phyloP scores from a whole-genome alignment of 2,113 vertebrate genomes.

The Mus pahari region DNA sequence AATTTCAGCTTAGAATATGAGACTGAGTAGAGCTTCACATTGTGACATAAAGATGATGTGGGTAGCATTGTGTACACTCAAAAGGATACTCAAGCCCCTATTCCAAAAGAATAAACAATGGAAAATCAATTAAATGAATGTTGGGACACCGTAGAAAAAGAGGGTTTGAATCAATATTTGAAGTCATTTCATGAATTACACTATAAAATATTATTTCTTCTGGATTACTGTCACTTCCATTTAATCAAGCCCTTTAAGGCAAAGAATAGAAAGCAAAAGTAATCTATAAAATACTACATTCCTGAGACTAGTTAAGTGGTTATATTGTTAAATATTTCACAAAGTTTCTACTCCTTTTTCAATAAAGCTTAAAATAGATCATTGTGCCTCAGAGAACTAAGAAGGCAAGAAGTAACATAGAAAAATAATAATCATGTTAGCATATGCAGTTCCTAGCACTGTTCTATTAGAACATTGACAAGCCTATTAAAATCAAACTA shows the following conservation, averaged over 20 bases:
- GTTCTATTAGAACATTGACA: conserved; percentile 29
- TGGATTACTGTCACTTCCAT: background rate
- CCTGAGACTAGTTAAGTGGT: background rate
- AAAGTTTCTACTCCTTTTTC: conserved; percentile 2
- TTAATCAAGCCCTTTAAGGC: conserved; percentile 5
- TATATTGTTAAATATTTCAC: conserved; percentile 52
- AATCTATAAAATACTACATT: background rate
- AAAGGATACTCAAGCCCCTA: background rate
- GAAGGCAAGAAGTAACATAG: background rate
- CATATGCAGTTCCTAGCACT: background rate
- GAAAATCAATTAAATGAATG: conserved; percentile 19
- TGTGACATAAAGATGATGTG: conserved; percentile 41
- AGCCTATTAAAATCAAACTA: conserved; percentile 56
- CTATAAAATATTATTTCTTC: background rate
- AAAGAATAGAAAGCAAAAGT: conserved; percentile 39
- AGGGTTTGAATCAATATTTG: conserved; percentile 17
- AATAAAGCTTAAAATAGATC: conserved; percentile 42
- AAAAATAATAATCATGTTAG: conserved; percentile 55
- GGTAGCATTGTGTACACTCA: background rate
- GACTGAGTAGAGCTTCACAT: background rate
- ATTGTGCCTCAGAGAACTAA: conserved; percentile 13
- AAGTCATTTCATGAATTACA: background rate
- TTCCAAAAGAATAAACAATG: conserved; percentile 13
- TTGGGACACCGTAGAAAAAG: background rate
- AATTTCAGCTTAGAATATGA: background rate